Base-by-base conservation (phyloP, 1,140 invertebrate species). In the Rhyacophila brunnea region DNA sequence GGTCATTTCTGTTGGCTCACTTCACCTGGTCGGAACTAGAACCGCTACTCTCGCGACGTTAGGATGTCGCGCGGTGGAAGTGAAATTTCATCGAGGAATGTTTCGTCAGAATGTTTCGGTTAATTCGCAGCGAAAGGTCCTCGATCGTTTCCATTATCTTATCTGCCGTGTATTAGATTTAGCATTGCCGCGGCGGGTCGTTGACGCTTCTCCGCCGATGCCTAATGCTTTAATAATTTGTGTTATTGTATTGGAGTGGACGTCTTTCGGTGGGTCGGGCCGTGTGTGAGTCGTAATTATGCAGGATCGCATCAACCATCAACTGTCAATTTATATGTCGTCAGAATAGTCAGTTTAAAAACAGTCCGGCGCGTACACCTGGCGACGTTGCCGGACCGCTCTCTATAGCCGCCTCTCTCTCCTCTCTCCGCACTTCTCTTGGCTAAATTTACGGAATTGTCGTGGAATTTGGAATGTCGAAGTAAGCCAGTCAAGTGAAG, bases 11-110 rank as follows among this genome's bases (percentile, higher is more conserved):
- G 42, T 34, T 38, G 42, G 1, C 34, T 74, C 66, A 71, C 73
- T 76, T 74, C 70, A 75, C 70, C 73, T 74, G 73, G 70, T 71
- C 68, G 69, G 72, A 75, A 73, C 72, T 70, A 70, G 67, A 68
- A 73, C 73, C 70, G 73, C 74, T 75, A 75, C 75, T 74, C 73
- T 76, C 75, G 74, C 71, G 73, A 74, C 74, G 71, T 72, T 75
- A 72, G 70, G 75, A 74, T 74, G 74, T 44, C 18, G 34, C 38
- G n/a, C 57, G 66, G 68, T 64, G 60, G 19, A 46, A 20, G 2
- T 36, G 34, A 50, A 35, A 50, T 36, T 32, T 20, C 7, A 34
- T 34, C 7, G 7, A 34, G 35, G 15, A 15, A 34, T 32, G 11
- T n/a, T n/a, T n/a, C n/a, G n/a, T n/a, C n/a, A n/a, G n/a, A n/a